Base-by-base conservation (phyloP, 2,797 vertebrate species). In the Enteromius viviparus region DNA sequence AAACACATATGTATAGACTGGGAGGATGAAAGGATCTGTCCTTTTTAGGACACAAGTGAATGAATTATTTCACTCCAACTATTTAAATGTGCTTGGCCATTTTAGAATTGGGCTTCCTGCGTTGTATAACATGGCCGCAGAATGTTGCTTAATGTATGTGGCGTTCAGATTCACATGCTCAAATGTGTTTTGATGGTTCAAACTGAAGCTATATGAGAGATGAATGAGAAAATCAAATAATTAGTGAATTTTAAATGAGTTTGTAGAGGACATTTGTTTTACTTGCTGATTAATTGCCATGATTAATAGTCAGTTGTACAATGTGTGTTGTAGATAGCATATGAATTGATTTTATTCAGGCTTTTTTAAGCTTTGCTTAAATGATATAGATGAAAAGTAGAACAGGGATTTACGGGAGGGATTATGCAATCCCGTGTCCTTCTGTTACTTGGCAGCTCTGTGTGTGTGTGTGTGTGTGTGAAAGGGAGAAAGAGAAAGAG, bases 61-160 rank as follows among this genome's bases (percentile, higher is more conserved):
- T 55, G 3, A 72, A 77, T 83, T 85, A 85, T 72, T 85, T 85
- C 72, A 72, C 49, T 80, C 62, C 40, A 68, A 62, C 29, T 60
- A 11, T 32, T 83, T 9, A 74, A 47, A 42, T 68, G 62, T 2
- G 6, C 45, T 47, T 51, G 23, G 64, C 53, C 76, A 78, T 85
- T 87, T 85, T 71, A 84, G 15, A 45, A 51, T 8, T 55, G n/a
- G 37, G 26, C 65, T 85, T 75, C 21, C 40, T 69, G 37, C 29
- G 17, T 76, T 82, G 69, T 72, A 21, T 74, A 74, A 85, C 37
- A 40, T 76, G 14, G 47, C 21, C 40, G 2, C 47, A 42, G 29
- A 77, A 69, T 72, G 40, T 68, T 80, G 49, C 15, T 58, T 34
- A 34, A 69, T 53, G 21, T 62, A n/a, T 77, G 37, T 49, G 47